Percentiles rank a stretch among this genome's conserved stretches.
Evolutionary conservation across 2,888 invertebrate species (phyloP).

Genomic region (Exephanes ischioxanthus): DNA sequence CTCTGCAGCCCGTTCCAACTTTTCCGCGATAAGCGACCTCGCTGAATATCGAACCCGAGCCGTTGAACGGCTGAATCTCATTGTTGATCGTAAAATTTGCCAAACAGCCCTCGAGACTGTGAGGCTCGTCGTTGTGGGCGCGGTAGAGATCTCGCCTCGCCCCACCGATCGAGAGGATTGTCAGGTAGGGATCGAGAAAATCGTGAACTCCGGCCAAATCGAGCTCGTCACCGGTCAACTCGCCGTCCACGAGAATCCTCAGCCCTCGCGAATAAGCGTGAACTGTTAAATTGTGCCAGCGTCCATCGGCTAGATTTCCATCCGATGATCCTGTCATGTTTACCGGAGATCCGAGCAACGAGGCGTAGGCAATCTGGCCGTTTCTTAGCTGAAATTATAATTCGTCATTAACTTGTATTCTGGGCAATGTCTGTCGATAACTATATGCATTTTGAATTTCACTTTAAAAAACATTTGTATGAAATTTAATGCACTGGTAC

Average conservation of each 20-base stretch:
- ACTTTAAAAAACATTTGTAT: too few species aligned
- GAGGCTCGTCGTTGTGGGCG: constrained; percentile 85
- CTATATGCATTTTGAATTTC: background rate
- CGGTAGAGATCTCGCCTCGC: constrained; percentile 88
- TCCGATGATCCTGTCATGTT: constrained; percentile 92
- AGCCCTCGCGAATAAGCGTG: constrained; percentile 90
- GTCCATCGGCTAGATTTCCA: constrained; percentile 90
- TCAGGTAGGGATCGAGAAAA: constrained; percentile 96
- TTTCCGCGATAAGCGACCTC: constrained; percentile 91
- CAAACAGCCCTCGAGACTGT: constrained; percentile 95
- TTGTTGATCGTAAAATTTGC: constrained; percentile 95
- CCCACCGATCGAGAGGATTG: constrained; percentile 93
- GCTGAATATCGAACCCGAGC: constrained; percentile 93
- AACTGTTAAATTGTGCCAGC: constrained; percentile 95
- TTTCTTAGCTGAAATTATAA: constrained; percentile 86
- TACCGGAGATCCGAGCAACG: constrained; percentile 91
- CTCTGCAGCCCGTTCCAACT: constrained; percentile 91
- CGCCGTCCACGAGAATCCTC: constrained; percentile 90
- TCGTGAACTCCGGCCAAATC: constrained; percentile 95
- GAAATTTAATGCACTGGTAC: too few species aligned
- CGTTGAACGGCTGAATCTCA: constrained; percentile 95
- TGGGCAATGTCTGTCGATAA: background rate
- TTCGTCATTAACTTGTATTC: background rate
- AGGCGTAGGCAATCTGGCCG: constrained; percentile 92
- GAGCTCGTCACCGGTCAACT: constrained; percentile 92